A percentile compares a stretch with the other conserved stretches of the same genome.
These are phyloP conservation scores for Conopomorpha cramerella DNA, from an alignment of 1,140 invertebrate species.

Conservation along the genomic window DNA sequence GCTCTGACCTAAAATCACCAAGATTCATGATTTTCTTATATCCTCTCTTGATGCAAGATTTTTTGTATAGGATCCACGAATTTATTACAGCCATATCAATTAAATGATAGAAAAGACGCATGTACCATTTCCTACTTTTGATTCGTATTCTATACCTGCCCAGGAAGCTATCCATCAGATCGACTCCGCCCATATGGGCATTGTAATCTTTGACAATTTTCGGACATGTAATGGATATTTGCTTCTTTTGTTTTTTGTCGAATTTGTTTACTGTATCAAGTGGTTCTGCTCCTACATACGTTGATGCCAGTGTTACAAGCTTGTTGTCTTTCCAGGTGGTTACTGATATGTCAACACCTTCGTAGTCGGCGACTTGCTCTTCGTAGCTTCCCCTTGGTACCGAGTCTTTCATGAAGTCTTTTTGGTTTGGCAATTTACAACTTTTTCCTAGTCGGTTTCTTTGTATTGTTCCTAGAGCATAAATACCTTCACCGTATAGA, in stretches of 20 bases:
- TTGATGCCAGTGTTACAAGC: slow-evolving; percentile 19
- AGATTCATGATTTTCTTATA: slow-evolving; percentile 16
- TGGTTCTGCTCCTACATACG: slow-evolving; percentile 17
- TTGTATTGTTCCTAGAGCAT: slow-evolving; percentile 5
- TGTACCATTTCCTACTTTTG: slow-evolving; percentile 16
- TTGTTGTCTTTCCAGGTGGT: slow-evolving; percentile 17
- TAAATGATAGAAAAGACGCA: slow-evolving; percentile 21
- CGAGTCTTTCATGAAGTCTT: slow-evolving; percentile 3
- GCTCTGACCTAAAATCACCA: slow-evolving; percentile 9
- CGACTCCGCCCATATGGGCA: too few species aligned
- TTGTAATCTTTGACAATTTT: slow-evolving; percentile 33
- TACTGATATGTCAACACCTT: slow-evolving; percentile 6
- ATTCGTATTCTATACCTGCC: slow-evolving; percentile 25
- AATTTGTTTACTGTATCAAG: slow-evolving; percentile 13
- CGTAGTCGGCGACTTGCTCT: slow-evolving; percentile 1
- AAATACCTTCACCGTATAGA: slow-evolving; percentile 3
- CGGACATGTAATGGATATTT: slow-evolving; percentile 25
- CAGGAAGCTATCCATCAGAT: slow-evolving; percentile 27
- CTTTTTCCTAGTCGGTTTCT: slow-evolving; percentile 5
- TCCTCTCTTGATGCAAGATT: too few species aligned
- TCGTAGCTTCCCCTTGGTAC: slow-evolving; percentile 4
- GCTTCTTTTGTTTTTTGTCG: slow-evolving; percentile 13
- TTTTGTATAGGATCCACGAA: too few species aligned
- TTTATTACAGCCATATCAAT: slow-evolving; percentile 15
- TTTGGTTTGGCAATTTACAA: slow-evolving; percentile 1